Evolutionary conservation across 2,113 vertebrate genomes (phyloP).

Genomic region (Corythaeola cristata): DNA sequence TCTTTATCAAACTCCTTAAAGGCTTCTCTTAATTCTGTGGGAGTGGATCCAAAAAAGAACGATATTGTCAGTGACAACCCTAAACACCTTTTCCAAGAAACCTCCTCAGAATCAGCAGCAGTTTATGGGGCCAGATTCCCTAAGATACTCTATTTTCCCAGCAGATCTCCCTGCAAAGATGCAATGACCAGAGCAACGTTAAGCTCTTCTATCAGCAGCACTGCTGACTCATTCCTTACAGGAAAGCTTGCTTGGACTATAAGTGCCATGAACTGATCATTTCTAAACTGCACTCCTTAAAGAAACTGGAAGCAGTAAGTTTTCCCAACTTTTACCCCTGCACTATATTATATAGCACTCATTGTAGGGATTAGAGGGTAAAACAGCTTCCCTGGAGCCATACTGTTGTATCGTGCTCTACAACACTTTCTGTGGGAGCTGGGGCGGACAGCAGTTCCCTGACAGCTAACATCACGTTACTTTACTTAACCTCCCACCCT

Average conservation of each 20-base stretch:
- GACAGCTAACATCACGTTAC: not conserved
- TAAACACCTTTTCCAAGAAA: not conserved
- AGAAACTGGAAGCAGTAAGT: not conserved
- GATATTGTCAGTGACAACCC: not conserved
- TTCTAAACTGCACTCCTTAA: not conserved
- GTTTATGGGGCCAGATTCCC: not conserved
- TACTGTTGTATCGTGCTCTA: not conserved
- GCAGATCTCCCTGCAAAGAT: not conserved
- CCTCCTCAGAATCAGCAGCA: not conserved
- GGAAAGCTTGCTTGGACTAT: not conserved
- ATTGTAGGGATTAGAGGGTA: not conserved
- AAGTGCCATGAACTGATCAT: not conserved
- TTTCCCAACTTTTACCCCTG: not conserved
- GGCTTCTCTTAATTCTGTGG: conserved; percentile 90
- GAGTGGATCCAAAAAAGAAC: not conserved
- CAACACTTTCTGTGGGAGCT: not conserved
- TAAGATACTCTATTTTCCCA: not conserved
- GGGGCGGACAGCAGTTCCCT: not conserved
- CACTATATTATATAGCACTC: not conserved
- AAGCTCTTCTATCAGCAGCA: not conserved
- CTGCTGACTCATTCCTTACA: not conserved
- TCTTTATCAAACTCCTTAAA: conserved; percentile 98
- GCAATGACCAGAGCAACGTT: not conserved
- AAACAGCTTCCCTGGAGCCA: not conserved
- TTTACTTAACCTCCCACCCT: not conserved